Base-by-base conservation (phyloP, 2,113 vertebrate genomes). In the Lota lota region DNA sequence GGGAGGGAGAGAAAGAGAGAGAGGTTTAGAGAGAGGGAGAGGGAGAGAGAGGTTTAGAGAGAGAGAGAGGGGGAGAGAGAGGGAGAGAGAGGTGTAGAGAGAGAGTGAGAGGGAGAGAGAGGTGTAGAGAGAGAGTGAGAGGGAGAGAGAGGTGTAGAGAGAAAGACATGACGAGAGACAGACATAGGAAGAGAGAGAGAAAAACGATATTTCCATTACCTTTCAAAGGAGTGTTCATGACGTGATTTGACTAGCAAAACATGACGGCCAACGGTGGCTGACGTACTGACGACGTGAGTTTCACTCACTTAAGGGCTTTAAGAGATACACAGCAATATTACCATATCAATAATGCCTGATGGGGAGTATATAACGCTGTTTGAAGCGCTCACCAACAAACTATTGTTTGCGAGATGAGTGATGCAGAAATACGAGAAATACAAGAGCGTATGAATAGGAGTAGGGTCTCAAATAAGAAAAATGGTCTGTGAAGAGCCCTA, bases 381-480 rank as follows among this genome's bases (percentile, higher is more conserved):
- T 58, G 16, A 73, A 22, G 4, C 16, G 17, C 64, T 67, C 53
- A 12, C 14, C 53, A 3, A 18, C 53, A 56, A 47, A 56, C 53
- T n/a, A 56, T 56, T 56, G 53, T 18, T n/a, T 19, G 36, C 11
- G 17, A 33, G 47, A 28, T 33, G 16, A 22, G 22, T 61, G 28
- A 36, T 56, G 19, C 12, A 14, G 64, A 63, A 68, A 28, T 62
- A 68, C 40, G 54, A 2, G 3, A 14, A 33, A 62, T 3, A 8
- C 12, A 10, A 7, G 33, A 68, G 56, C 2, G 50, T 15, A 50
- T 14, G 24, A 63, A 57, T 64, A 66, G 54, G 64, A 36, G 66
- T 66, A 33, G 69, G 76, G 14, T 64, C 15, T 5, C 21, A 47
- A 63, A 60, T 58, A 56, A 75, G 73, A 68, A 64, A 70, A 66